These are phyloP conservation scores for Phanerotoma sp. DNA, from an alignment of 2,888 invertebrate species.

Conservation along the genomic window DNA sequence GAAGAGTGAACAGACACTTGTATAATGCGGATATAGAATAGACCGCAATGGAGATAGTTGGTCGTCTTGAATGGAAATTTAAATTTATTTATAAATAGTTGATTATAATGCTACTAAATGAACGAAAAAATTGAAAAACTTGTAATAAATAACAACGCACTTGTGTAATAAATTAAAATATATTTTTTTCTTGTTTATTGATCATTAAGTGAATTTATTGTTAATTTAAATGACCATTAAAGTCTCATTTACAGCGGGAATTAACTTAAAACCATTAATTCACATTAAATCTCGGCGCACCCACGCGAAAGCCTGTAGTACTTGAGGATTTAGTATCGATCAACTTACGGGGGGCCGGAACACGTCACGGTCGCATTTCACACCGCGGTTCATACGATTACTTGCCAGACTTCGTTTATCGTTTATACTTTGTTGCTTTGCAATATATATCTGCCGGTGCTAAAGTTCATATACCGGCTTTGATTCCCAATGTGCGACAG, in stretches of 20 bases:
- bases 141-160: too few species aligned
- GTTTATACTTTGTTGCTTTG: background rate
- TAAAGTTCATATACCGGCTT: slow-evolving; percentile 5
- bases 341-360: slow-evolving; percentile 10
- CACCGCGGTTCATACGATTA: slow-evolving; percentile 6
- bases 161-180: too few species aligned
- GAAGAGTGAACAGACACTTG: background rate
- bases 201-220: background rate
- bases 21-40: background rate
- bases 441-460: slow-evolving; percentile 1
- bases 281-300: slow-evolving; percentile 14
- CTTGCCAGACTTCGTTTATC: slow-evolving; percentile 10
- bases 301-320: slow-evolving; percentile 7
- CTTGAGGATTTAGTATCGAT: slow-evolving; percentile 12
- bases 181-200: too few species aligned
- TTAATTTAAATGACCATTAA: background rate
- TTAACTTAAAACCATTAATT: slow-evolving; percentile 1
- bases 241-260: background rate
- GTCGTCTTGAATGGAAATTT: too few species aligned
- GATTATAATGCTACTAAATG: too few species aligned
- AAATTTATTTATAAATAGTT: too few species aligned
- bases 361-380: slow-evolving; percentile 12
- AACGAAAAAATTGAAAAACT: too few species aligned
- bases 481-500: slow-evolving; percentile 8
- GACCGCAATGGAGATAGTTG: too few species aligned